phyloP scores from a whole-genome alignment of 2,888 invertebrate genomes.

The Lacanobia wlatinum region DNA sequence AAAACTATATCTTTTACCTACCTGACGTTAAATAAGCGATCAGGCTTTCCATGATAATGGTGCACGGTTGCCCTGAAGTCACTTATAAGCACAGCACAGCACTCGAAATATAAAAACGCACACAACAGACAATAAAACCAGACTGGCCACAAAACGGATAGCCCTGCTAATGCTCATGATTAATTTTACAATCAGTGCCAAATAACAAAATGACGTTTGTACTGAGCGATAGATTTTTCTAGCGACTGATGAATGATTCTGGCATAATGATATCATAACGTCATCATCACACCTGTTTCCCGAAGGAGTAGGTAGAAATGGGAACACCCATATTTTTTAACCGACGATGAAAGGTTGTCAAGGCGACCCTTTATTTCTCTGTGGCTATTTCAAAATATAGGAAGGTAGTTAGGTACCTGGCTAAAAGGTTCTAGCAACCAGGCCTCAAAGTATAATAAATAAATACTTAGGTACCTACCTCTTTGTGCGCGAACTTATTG shows the following conservation, averaged over 20 bases:
- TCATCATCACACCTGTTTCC: background rate
- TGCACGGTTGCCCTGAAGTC: background rate
- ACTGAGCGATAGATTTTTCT: slow-evolving; percentile 33
- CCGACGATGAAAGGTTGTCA: too few species aligned
- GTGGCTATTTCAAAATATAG: too few species aligned
- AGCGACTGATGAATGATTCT: slow-evolving; percentile 35
- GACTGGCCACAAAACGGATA: slow-evolving; percentile 4
- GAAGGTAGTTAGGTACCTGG: too few species aligned
- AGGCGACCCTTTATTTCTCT: too few species aligned
- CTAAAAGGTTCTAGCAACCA: too few species aligned
- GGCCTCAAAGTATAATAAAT: too few species aligned
- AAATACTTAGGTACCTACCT: too few species aligned
- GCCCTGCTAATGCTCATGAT: slow-evolving; percentile 9
- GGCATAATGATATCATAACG: slow-evolving; percentile 22
- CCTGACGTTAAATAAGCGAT: slow-evolving; percentile 44
- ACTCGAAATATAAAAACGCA: slow-evolving; percentile 31
- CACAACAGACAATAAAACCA: background rate
- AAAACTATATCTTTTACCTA: background rate
- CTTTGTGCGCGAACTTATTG: too few species aligned
- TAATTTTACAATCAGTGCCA: slow-evolving; percentile 40
- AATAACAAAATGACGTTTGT: slow-evolving; percentile 35
- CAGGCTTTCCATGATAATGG: slow-evolving; percentile 33
- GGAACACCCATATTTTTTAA: background rate
- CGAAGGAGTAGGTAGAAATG: background rate
- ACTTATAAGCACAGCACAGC: slow-evolving; percentile 35